phyloP scores from a whole-genome alignment of 2,888 invertebrate species.

The Dasypolia templi region DNA sequence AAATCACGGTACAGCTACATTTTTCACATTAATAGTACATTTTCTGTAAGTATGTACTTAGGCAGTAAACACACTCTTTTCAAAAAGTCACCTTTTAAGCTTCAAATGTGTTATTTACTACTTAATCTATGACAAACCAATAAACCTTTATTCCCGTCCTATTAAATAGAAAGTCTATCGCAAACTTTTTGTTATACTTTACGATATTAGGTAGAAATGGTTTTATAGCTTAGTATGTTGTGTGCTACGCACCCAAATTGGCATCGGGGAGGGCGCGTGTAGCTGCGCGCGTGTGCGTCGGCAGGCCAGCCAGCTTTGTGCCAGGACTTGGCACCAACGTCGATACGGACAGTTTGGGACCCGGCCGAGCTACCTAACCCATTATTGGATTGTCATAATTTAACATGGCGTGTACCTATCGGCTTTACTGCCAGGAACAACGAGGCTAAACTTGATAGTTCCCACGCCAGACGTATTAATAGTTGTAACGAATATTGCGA shows the following conservation, averaged over 20 bases:
- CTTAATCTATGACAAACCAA: conserved; percentile 16
- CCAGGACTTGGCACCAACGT: conserved; percentile 84
- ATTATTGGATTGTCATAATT: conserved; percentile 89
- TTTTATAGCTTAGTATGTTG: conserved; percentile 40
- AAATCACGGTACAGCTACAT: neutral
- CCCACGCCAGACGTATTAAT: conserved; percentile 74
- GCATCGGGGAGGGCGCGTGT: conserved; percentile 58
- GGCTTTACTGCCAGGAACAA: conserved; percentile 80
- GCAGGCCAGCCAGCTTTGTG: conserved; percentile 71
- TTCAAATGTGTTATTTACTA: neutral
- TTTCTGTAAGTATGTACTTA: neutral
- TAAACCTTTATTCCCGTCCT: conserved; percentile 13
- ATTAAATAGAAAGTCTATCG: neutral
- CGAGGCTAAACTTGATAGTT: conserved; percentile 77
- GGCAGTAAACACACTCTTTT: neutral
- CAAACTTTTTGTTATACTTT: conserved; percentile 15
- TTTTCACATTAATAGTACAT: too few relatives aligned
- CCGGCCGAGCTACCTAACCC: conserved; percentile 84
- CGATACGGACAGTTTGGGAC: conserved; percentile 86
- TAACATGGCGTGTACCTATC: conserved; percentile 83
- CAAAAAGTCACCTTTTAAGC: neutral
- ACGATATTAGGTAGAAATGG: too few relatives aligned
- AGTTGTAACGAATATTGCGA: conserved; percentile 62
- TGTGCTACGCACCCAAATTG: conserved; percentile 56
- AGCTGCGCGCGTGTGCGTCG: conserved; percentile 65